These are phyloP conservation scores for Corticium candelabrum DNA, from an alignment of 37 sponge, comb jelly and placozoan species.

Conservation along the genomic window DNA sequence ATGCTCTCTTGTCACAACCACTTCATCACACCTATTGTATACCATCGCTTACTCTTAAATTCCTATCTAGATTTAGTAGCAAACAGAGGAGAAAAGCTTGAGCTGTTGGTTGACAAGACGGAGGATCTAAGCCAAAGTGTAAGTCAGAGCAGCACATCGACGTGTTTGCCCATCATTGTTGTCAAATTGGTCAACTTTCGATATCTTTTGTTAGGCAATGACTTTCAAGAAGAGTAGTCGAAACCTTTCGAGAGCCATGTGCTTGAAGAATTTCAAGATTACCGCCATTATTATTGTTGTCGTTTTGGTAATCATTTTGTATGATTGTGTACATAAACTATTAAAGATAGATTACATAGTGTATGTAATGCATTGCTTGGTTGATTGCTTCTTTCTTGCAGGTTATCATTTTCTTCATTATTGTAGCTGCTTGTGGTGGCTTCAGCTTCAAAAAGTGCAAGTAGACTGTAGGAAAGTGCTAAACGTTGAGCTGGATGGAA, in stretches of 20 bases:
- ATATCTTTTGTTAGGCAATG: neutral
- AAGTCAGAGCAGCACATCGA: constrained; percentile 17
- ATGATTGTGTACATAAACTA: neutral
- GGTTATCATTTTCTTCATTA: constrained; percentile 2
- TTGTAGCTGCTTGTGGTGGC: constrained; percentile 6
- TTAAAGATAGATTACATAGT: too few species aligned
- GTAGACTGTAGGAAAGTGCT: neutral
- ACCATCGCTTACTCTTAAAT: neutral
- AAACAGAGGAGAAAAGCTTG: constrained; percentile 26
- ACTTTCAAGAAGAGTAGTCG: constrained; percentile 21
- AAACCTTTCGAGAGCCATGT: constrained; percentile 27
- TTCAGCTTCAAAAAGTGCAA: constrained; percentile 3
- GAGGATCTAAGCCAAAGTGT: constrained; percentile 34
- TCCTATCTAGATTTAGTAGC: constrained; percentile 18
- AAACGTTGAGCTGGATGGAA: too few species aligned
- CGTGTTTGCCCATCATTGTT: neutral
- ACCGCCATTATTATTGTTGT: constrained; percentile 19
- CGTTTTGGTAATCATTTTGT: constrained; percentile 21
- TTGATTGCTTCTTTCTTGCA: neutral
- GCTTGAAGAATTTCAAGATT: constrained; percentile 33
- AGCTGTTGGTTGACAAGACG: constrained; percentile 33
- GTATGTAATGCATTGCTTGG: neutral
- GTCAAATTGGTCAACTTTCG: too few species aligned
- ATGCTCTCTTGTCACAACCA: neutral
- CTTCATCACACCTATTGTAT: neutral